Evolutionary conservation across 2,113 vertebrate species (phyloP), one percentile per base, ranked within the genome.

Genomic region (Natator depressus): DNA sequence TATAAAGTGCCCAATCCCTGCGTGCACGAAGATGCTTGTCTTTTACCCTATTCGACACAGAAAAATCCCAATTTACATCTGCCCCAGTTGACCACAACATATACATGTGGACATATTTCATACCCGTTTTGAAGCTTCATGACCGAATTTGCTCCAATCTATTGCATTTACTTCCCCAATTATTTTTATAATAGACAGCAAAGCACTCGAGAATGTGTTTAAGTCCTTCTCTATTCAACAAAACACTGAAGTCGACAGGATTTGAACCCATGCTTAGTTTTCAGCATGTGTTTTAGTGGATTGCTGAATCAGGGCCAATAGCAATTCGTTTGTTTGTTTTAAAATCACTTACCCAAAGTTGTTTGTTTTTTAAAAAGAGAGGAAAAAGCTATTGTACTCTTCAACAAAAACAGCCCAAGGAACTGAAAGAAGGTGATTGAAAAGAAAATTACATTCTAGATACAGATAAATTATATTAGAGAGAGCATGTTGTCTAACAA

Each of bases 401-500:
- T 91, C 35, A 94, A 85, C 51, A 97, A 91, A 91, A 87, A 51
- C 46, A 95, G 78, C 90, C 84, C 78, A 90, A 89, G 93, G 83
- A 3, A 96, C 80, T 90, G 75, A 94, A 96, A 94, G 95, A 89
- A 57, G 86, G 93, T 96, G 72, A 85, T 27, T 65, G 93, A 88
- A 95, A 94, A 96, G 91, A 96, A 72, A 97, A 98, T 97, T 83
- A 93, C 75, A 91, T 72, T 85, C 54, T 84, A 89, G 65, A 85
- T 96, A 93, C 90, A 95, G 85, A 96, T 93, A 97, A 98, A 98
- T 98, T 93, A 84, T 87, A 98, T 98, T 97, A 98, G 42, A 94
- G 97, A 97, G 91, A 96, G 96, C 94, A 97, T 95, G 89, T 4
- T 96, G 89, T 82, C 93, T 88, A 97, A 79, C 85, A 98, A 97